Evolutionary conservation across 1,140 invertebrate species (phyloP), one percentile per base, ranked within the genome.

Genomic region (Atopsyche davidsoni): DNA sequence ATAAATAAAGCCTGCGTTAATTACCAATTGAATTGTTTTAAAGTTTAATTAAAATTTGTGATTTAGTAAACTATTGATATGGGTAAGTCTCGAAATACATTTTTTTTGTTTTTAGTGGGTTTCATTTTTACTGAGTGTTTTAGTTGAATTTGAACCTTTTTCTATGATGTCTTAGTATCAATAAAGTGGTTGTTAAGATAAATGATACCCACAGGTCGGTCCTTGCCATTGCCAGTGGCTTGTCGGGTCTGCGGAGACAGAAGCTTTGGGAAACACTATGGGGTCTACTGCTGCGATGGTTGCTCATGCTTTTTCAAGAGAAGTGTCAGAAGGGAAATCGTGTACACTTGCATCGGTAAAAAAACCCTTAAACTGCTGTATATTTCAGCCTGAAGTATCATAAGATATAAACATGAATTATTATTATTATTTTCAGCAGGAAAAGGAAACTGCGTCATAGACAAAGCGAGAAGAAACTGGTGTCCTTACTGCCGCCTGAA

Each of bases 261-360:
- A 62, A 88, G 85, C 11, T 91, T 85, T 57, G 89, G 89, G 0
- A 89, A 89, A 64, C 89, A 93, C 66, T 92, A 93, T 60, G 89
- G 89, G 0, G 83, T 88, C 6, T 84, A 79, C 64, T 88, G 87
- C 61, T 92, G 89, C 63, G 90, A 93, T 60, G 89, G 89, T 4
- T 92, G 89, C 65, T 88, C 86, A 28, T 92, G 89, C 60, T 92
- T 93, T 64, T 92, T 93, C 66, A 92, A 92, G 66, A 70, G 85
- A 58, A 86, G 84, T 46, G 77, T 91, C 11, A 68, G 88, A 35
- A 79, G 80, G 47, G 78, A 78, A 7, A 79, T 81, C 4, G 64
- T 76, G 2, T 91, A 90, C 59, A 76, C 77, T 32, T 92, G 89
- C 62, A 92, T 87, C 55, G 80, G 85, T 87, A 70, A 74, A 72